Base-by-base conservation (phyloP, 2,113 vertebrate species). In the Tapirus terrestris region DNA sequence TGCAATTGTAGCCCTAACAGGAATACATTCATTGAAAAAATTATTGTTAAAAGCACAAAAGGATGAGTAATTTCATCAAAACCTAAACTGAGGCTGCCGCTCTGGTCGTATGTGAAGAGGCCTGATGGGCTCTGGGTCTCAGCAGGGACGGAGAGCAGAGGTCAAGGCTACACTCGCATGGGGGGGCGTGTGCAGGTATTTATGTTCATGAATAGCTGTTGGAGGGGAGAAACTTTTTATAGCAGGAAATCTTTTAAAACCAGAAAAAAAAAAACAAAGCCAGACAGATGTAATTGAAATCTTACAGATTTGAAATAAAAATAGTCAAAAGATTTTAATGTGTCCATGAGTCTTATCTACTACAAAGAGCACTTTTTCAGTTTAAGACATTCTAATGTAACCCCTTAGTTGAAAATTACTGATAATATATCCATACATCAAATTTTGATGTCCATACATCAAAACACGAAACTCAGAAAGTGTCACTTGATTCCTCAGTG, bases 271-370 rank as follows among this genome's bases (percentile, higher is more conserved):
- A 11, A 80, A 75, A 25, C 12, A 63, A 73, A 70, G n/a, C 45
- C 67, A 79, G 79, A 13, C 67, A 79, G 79, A 13, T 16, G 18
- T 16, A 20, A 84, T 0, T 8, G 53, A 39, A 23, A 14, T 11
- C 48, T 27, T 79, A 48, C 36, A 18, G 27, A 10, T n/a, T 8
- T 36, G n/a, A 36, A 27, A 18, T 0, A 10, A 5, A n/a, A 10
- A 18, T 4, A 11, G 45, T 53, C 33, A 43, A 1, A 58, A 65
- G 87, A 73, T 5, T 4, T 18, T 63, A 7, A 39, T 2, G 13
- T 7, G 3, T 2, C 1, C 5, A 0, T 0, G 31, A 6, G 1
- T n/a, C 36, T 36, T 17, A 56, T 2, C 45, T 48, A 6, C 1
- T 0, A 6, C 16, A 68, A 83, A 43, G 61, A 63, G 36, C 25